Evolutionary conservation across 2,888 invertebrate species (phyloP).

Genomic region (Pimpla rufipes): DNA sequence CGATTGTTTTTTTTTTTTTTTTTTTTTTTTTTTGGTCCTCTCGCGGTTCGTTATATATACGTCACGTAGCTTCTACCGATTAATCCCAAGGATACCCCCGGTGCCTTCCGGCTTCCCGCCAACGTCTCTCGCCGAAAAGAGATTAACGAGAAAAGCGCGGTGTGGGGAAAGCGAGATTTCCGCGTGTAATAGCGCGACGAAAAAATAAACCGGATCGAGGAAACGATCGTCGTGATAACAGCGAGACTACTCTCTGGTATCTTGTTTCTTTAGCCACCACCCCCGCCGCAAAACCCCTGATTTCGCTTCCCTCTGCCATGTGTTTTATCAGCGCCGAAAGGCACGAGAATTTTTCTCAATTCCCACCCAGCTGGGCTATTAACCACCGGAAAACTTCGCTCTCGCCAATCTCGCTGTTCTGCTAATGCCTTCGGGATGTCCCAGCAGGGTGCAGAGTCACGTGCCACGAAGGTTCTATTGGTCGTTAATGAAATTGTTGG

Average conservation of each 20-base stretch:
- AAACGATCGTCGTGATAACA: constrained; percentile 70
- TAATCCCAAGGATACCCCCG: constrained; percentile 61
- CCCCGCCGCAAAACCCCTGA: constrained; percentile 9
- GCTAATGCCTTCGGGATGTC: constrained; percentile 54
- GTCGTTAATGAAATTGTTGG: constrained; percentile 41
- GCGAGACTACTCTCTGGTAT: constrained; percentile 47
- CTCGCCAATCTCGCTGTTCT: constrained; percentile 40
- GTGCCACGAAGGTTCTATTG: constrained; percentile 49
- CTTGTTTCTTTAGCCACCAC: constrained; percentile 35
- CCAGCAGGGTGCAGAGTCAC: constrained; percentile 24
- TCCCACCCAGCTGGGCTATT: constrained; percentile 36
- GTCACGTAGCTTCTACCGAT: constrained; percentile 69
- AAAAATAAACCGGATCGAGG: constrained; percentile 67
- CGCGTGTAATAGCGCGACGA: constrained; percentile 62
- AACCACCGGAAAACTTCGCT: constrained; percentile 47
- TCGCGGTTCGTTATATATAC: constrained; percentile 42
- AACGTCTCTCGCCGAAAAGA: constrained; percentile 60
- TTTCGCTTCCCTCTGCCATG: constrained; percentile 44
- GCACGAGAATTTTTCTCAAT: constrained; percentile 60
- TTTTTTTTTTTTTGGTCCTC: constrained; percentile 28
- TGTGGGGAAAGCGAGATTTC: constrained; percentile 65
- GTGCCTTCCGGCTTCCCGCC: constrained; percentile 37
- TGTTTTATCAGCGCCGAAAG: constrained; percentile 46
- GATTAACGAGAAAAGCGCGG: constrained; percentile 59
- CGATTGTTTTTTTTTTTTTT: constrained; percentile 37